phyloP scores from a whole-genome alignment of 1,140 invertebrate genomes.

The Zaprionus kolodkinae region DNA sequence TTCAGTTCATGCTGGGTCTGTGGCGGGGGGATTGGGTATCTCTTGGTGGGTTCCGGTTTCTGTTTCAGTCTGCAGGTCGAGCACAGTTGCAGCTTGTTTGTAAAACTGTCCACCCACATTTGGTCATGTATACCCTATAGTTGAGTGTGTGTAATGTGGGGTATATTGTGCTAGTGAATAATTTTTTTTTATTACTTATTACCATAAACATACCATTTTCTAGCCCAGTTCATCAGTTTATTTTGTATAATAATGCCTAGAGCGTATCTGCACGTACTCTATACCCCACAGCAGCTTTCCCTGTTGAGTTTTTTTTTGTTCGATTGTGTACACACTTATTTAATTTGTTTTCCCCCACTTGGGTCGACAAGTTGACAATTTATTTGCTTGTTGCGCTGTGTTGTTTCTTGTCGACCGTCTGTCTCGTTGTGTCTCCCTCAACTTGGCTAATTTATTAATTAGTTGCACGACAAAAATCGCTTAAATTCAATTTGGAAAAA shows the following conservation, averaged over 20 bases:
- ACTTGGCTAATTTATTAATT: conserved; percentile 68
- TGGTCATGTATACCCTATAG: background rate
- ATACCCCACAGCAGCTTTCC: background rate
- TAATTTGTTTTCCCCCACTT: conserved; percentile 36
- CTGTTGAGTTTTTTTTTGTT: background rate
- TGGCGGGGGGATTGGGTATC: background rate
- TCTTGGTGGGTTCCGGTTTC: conserved; percentile 9
- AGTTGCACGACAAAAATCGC: conserved; percentile 38
- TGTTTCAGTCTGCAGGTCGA: conserved; percentile 3
- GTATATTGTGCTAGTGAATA: background rate
- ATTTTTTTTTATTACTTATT: background rate
- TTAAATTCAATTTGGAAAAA: conserved; percentile 22
- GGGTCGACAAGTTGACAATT: conserved; percentile 50
- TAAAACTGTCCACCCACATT: conserved; percentile 30
- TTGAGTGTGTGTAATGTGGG: background rate
- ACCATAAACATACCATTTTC: background rate
- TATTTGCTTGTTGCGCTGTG: conserved; percentile 37
- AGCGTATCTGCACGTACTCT: background rate
- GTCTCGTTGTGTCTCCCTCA: conserved; percentile 6
- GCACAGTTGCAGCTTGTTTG: conserved; percentile 24
- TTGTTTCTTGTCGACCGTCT: conserved; percentile 12
- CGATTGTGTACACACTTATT: conserved; percentile 25
- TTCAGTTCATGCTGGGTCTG: conserved; percentile 6
- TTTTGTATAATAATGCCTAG: background rate
- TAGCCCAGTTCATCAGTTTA: too few relatives aligned